A percentile compares a stretch with the other conserved stretches of the same genome.
Conservation (phyloP, 2,113 vertebrate genomes). For the Picathartes gymnocephalus region DNA sequence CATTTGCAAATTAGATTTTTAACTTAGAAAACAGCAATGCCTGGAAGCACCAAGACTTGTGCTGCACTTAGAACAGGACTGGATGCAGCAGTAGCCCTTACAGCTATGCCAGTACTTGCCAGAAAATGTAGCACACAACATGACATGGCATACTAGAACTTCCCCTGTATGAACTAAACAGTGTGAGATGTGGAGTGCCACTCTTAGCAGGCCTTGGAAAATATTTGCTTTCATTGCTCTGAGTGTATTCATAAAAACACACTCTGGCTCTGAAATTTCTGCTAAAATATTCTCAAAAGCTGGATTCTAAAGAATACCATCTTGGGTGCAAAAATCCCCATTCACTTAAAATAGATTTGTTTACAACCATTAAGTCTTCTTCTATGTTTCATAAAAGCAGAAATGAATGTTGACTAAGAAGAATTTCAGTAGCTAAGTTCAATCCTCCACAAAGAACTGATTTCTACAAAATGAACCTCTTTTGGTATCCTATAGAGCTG, state of each 20-base stretch:
- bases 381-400: not conserved
- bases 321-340: not conserved
- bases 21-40: not conserved
- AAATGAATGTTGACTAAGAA: not conserved
- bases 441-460: not conserved
- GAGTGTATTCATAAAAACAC: not conserved
- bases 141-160: not conserved
- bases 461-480: not conserved
- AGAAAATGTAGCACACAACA: not conserved
- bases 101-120: not conserved
- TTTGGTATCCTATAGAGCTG: not conserved
- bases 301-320: not conserved
- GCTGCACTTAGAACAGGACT: not conserved
- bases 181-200: not conserved
- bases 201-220: not conserved
- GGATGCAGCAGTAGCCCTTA: not conserved
- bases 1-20: not conserved
- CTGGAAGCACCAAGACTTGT: not conserved
- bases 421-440: not conserved
- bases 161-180: not conserved
- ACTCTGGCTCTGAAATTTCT: not conserved
- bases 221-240: not conserved
- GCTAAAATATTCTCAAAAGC: not conserved
- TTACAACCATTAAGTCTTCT: not conserved
- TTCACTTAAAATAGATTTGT: not conserved